Conservation (phyloP, 2,888 invertebrate species). For the Ypsolopha sequella region DNA sequence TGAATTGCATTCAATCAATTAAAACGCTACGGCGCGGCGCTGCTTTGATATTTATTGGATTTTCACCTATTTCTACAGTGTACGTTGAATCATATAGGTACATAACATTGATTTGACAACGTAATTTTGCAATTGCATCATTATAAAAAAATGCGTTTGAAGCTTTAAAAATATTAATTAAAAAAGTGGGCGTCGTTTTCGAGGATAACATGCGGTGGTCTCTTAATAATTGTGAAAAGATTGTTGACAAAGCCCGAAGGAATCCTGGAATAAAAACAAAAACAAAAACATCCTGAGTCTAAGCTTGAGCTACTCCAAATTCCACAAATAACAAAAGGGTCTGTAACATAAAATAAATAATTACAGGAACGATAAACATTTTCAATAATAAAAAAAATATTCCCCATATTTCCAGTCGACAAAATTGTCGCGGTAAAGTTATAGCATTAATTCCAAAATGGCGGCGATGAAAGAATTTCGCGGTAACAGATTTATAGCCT, state of each 20-base stretch:
- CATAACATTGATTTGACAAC: too few relatives aligned
- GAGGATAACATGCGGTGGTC: too few relatives aligned
- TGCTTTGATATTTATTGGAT: too few relatives aligned
- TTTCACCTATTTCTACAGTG: too few relatives aligned
- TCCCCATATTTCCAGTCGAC: background rate
- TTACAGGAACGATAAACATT: background rate
- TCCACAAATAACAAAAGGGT: background rate
- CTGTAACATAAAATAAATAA: background rate
- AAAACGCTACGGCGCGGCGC: too few relatives aligned
- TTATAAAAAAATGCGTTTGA: too few relatives aligned
- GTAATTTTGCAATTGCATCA: too few relatives aligned
- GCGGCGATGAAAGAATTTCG: constrained; percentile 28
- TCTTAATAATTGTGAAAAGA: too few relatives aligned
- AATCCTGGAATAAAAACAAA: background rate
- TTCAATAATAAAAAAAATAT: background rate
- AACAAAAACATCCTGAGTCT: background rate
- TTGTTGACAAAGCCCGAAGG: background rate
- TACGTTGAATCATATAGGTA: too few relatives aligned
- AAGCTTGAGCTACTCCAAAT: background rate
- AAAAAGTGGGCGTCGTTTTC: too few relatives aligned
- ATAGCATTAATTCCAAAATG: constrained; percentile 35
- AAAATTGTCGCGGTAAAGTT: constrained; percentile 19
- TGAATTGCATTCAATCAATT: too few relatives aligned
- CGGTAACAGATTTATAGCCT: constrained; percentile 16
- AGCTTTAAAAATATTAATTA: too few relatives aligned